Evolutionary conservation across 2,113 vertebrate genomes (phyloP).

Genomic region (Menura novaehollandiae): DNA sequence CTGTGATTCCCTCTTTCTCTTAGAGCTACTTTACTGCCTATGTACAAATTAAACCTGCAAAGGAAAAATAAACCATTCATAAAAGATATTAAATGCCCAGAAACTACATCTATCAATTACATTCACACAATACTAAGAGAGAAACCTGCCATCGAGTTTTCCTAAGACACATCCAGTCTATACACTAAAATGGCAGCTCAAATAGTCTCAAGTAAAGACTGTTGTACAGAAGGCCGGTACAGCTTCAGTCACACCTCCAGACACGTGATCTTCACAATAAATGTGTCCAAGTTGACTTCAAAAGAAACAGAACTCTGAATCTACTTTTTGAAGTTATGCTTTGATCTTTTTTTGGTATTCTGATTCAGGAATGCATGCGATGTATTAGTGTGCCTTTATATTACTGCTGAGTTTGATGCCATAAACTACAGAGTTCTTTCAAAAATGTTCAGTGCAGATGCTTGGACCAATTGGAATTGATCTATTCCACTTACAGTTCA

Average conservation of each 20-base stretch:
- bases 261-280: not conserved
- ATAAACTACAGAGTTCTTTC: not conserved
- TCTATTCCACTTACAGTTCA: not conserved
- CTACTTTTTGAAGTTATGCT: not conserved
- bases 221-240: not conserved
- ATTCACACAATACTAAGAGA: not conserved
- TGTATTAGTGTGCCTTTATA: not conserved
- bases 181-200: not conserved
- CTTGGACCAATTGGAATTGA: not conserved
- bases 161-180: not conserved
- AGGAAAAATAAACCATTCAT: not conserved
- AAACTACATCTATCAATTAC: not conserved
- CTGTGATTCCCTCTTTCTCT: not conserved
- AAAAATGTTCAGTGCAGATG: not conserved
- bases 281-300: not conserved
- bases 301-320: not conserved
- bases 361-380: not conserved
- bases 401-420: not conserved
- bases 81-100: not conserved
- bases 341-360: slow-evolving; percentile 15
- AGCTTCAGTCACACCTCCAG: not conserved
- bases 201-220: not conserved
- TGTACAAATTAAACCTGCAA: not conserved
- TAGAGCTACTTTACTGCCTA: not conserved
- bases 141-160: not conserved